phyloP scores from a whole-genome alignment of 1,140 invertebrate genomes.

The Zaprionus taronus region DNA sequence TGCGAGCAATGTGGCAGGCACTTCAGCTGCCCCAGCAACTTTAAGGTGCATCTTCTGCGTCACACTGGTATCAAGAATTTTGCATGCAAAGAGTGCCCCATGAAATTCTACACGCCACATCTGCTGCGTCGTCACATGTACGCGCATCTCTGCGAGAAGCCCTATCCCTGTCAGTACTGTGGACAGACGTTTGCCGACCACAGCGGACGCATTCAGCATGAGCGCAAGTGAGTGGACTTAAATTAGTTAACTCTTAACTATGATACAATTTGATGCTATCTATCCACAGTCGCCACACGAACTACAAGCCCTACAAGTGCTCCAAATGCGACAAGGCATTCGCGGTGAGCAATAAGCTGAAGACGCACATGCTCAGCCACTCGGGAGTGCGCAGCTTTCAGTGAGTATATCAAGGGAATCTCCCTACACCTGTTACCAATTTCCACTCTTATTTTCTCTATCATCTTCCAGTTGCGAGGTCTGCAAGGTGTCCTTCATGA shows the following conservation, averaged over 20 bases:
- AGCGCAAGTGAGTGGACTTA: slow-evolving; percentile 48
- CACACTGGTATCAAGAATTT: slow-evolving; percentile 58
- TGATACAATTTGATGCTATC: background rate
- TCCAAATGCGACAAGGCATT: slow-evolving; percentile 99
- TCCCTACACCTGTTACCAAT: background rate
- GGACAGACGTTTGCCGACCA: slow-evolving; percentile 56
- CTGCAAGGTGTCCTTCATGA: slow-evolving; percentile 66
- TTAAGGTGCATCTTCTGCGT: slow-evolving; percentile 66
- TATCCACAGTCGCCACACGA: slow-evolving; percentile 56
- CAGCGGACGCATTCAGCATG: slow-evolving; percentile 63
- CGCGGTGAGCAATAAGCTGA: slow-evolving; percentile 98
- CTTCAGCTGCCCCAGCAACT: slow-evolving; percentile 68
- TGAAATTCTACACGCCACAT: slow-evolving; percentile 65
- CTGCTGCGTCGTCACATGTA: slow-evolving; percentile 58
- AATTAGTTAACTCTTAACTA: background rate
- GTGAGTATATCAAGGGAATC: slow-evolving; percentile 35
- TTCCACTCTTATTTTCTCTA: background rate
- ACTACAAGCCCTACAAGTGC: slow-evolving; percentile 97
- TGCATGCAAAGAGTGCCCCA: slow-evolving; percentile 48
- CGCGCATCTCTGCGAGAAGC: slow-evolving; percentile 44
- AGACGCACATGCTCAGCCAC: slow-evolving; percentile 98
- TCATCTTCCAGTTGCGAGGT: slow-evolving; percentile 47
- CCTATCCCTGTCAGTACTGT: slow-evolving; percentile 60
- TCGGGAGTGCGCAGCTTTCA: slow-evolving; percentile 89
- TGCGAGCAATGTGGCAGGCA: slow-evolving; percentile 67